Evolutionary conservation across 1,140 invertebrate genomes (phyloP).

Genomic region (Drosophila ficusphila): DNA sequence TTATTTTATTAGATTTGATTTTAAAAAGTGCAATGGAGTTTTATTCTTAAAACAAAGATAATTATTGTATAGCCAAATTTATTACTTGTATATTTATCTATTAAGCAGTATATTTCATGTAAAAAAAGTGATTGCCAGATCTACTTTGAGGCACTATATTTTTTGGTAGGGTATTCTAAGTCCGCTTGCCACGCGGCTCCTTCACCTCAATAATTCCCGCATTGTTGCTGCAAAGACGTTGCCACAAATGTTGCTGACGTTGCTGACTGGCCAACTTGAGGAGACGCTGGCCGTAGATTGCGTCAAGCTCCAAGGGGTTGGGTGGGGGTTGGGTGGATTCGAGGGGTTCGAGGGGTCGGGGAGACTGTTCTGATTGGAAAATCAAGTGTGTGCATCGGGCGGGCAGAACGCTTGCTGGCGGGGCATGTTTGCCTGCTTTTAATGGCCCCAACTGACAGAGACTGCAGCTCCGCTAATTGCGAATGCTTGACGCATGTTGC

Average conservation of each 20-base stretch:
- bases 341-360: neutral
- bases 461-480: conserved; percentile 72
- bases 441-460: conserved; percentile 71
- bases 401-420: conserved; percentile 7
- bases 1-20: too few relatives aligned
- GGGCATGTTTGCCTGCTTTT: conserved; percentile 70
- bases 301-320: neutral
- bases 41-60: too few relatives aligned
- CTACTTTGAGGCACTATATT: too few relatives aligned
- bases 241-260: conserved; percentile 72
- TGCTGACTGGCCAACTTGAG: conserved; percentile 55
- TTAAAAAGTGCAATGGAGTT: too few relatives aligned
- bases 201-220: conserved; percentile 30
- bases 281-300: conserved; percentile 40
- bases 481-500: conserved; percentile 81
- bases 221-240: conserved; percentile 59
- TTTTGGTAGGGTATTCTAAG: conserved; percentile 5
- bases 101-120: too few relatives aligned
- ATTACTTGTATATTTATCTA: too few relatives aligned
- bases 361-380: conserved; percentile 72
- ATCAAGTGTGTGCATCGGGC: conserved; percentile 67
- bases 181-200: neutral
- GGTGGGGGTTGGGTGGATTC: neutral
- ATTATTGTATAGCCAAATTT: too few relatives aligned
- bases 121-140: too few relatives aligned